Evolutionary conservation across 2,797 vertebrate species (phyloP).

Genomic region (Oreochromis mossambicus): DNA sequence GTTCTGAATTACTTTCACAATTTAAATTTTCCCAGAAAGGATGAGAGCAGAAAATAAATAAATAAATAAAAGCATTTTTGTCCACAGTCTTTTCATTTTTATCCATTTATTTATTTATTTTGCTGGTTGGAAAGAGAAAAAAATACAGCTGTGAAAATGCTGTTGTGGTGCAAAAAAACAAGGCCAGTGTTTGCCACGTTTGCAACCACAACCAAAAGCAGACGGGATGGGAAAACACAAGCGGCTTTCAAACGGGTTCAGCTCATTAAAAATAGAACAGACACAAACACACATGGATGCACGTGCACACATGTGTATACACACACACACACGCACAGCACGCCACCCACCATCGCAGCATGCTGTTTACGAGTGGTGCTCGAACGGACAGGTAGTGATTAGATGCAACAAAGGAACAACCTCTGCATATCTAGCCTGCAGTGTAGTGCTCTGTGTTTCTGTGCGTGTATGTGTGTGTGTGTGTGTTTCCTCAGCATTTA

Average conservation of each 20-base stretch:
- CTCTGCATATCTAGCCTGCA: slow-evolving; percentile 46
- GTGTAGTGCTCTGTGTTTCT: neutral
- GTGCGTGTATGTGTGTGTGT: neutral
- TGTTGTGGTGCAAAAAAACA: slow-evolving; percentile 19
- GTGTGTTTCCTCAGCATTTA: neutral
- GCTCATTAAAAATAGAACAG: slow-evolving; percentile 64
- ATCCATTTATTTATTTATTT: neutral
- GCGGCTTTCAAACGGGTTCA: slow-evolving; percentile 36
- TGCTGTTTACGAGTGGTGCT: slow-evolving; percentile 50
- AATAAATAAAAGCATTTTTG: neutral
- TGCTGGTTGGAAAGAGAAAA: neutral
- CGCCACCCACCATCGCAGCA: slow-evolving; percentile 23
- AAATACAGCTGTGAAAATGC: neutral
- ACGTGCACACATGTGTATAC: neutral
- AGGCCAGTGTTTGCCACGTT: slow-evolving; percentile 10
- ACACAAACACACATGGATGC: neutral
- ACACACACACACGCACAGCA: neutral
- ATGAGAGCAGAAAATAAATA: neutral
- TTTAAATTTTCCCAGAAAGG: neutral
- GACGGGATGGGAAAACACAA: slow-evolving; percentile 17
- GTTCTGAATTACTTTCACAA: slow-evolving; percentile 5
- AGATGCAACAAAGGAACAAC: slow-evolving; percentile 58
- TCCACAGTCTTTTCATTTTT: neutral
- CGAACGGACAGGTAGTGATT: slow-evolving; percentile 65
- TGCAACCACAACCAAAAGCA: slow-evolving; percentile 13